These are phyloP conservation scores for Luidia sarsii DNA, from an alignment of 53 echinoderm and acorn worm genomes.

Conservation along the genomic window DNA sequence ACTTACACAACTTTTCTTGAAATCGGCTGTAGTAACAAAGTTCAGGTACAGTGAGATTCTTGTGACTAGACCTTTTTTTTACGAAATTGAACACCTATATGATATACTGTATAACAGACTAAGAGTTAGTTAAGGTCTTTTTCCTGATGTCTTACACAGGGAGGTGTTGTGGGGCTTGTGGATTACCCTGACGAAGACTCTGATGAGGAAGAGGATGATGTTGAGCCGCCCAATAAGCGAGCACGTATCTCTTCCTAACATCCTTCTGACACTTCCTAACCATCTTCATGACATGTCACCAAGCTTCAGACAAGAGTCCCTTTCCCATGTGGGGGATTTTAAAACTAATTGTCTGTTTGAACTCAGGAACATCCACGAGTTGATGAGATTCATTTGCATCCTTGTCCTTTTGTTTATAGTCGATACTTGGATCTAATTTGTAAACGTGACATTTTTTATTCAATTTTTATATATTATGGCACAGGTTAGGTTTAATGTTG, in stretches of 20 bases:
- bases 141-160: slow-evolving; percentile 64
- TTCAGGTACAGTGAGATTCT: too few relatives aligned
- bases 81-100: too few relatives aligned
- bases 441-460: too few relatives aligned
- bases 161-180: slow-evolving; percentile 85
- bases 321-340: not conserved
- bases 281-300: not conserved
- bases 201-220: slow-evolving; percentile 90
- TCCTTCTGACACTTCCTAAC: not conserved
- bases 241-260: slow-evolving; percentile 56
- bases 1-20: too few relatives aligned
- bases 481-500: too few relatives aligned
- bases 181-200: slow-evolving; percentile 99
- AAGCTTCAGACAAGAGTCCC: not conserved
- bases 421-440: not conserved
- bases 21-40: too few relatives aligned
- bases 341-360: not conserved
- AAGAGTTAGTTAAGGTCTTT: too few relatives aligned
- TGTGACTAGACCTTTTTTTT: too few relatives aligned
- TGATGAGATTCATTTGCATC: too few relatives aligned
- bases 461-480: too few relatives aligned
- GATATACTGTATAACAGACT: too few relatives aligned
- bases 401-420: not conserved
- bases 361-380: not conserved
- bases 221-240: slow-evolving; percentile 67